Base-by-base conservation (phyloP, 2,888 invertebrate species). In the Caenorhabditis sp. region DNA sequence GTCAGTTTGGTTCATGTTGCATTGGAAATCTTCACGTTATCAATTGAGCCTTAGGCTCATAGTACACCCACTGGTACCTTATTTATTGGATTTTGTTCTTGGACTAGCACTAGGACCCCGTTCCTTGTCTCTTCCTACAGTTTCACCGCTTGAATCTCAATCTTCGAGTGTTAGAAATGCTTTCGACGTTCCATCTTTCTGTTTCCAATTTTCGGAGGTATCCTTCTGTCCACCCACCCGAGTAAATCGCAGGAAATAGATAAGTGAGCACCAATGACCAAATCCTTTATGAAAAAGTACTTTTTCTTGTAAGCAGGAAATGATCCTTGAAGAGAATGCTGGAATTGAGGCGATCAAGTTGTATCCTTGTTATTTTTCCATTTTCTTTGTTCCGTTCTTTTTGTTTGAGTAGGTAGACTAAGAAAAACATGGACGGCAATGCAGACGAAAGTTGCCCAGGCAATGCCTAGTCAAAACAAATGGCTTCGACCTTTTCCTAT, bases 241-340 rank as follows among this genome's bases (percentile, higher is more conserved):
- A 22, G 58, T 67, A 76, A 67, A 76, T 76, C 58, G 50, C 67
- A 76, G 60, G 67, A 76, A 76, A 67, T 67, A 68, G 67, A 67
- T 68, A 67, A 68, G 76, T 65, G 74, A 51, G 60, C 65, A 74
- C 74, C 74, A 74, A 67, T 60, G 65, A 72, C 64, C 72, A 72
- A 18, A 20, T 22, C n/a, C 55, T 20, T 32, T 37, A 40, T n/a
- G n/a, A 55, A 56, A 61, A 44, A 58, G 69, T 69, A 61, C 37
- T 37, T 53, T 24, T 40, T 37, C 50, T 58, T 3, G 8, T 32
- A 20, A 32, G 55, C 32, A 22, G 28, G 15, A 18, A 28, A 20
- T 35, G 5, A 18, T 1, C 18, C 24, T 53, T 53, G 22, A 50
- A 50, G 18, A n/a, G 50, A 50, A 22, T 50, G 18, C 50, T 26